Conservation (phyloP, 2,797 vertebrate genomes). For the Apogon talboti region DNA sequence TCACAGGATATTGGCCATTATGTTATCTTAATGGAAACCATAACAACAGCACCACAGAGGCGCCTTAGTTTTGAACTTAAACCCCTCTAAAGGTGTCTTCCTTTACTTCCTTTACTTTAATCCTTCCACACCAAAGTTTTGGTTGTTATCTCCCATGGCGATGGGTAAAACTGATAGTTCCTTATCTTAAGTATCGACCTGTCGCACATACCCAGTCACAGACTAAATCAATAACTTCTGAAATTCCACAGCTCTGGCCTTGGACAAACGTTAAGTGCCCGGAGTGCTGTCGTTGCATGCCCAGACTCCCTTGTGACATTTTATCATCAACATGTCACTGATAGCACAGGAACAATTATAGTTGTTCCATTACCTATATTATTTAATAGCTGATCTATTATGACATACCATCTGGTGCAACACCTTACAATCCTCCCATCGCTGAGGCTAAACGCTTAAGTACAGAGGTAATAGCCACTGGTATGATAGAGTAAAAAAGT, state of each 20-base stretch:
- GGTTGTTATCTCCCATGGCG: conserved; percentile 6
- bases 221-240: conserved; percentile 47
- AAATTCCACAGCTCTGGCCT: conserved; percentile 52
- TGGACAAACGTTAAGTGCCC: conserved; percentile 38
- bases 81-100: conserved; percentile 9
- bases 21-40: conserved; percentile 29
- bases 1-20: conserved; percentile 17
- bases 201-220: conserved; percentile 25
- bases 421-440: conserved; percentile 25
- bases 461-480: background rate
- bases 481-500: too few relatives aligned
- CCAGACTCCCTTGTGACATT: conserved; percentile 32
- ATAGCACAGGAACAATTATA: conserved; percentile 56
- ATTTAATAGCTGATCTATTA: conserved; percentile 74
- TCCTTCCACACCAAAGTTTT: conserved; percentile 11
- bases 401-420: conserved; percentile 17
- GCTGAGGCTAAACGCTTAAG: background rate
- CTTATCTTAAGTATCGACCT: conserved; percentile 49
- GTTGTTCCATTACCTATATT: conserved; percentile 61
- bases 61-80: background rate
- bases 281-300: conserved; percentile 34
- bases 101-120: conserved; percentile 20
- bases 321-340: conserved; percentile 58
- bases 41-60: conserved; percentile 13
- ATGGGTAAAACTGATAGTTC: conserved; percentile 35